Percentiles rank a stretch among this genome's conserved stretches.
phyloP scores from a whole-genome alignment of 2,888 invertebrate genomes.

The Leptinotarsa juncta region DNA sequence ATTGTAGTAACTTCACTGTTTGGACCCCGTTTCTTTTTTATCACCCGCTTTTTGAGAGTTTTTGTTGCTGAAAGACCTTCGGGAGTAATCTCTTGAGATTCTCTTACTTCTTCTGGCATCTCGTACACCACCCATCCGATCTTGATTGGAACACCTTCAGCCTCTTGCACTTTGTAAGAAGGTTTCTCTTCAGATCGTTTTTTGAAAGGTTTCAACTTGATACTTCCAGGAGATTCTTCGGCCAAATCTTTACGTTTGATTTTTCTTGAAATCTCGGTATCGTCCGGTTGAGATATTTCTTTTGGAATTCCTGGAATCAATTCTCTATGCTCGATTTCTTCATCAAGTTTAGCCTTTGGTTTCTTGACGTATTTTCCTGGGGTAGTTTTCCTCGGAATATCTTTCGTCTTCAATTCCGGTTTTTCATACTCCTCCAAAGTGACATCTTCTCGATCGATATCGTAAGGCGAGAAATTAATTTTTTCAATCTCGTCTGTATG shows the following conservation, averaged over 20 bases:
- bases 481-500: constrained; percentile 35
- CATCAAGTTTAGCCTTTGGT: constrained; percentile 50
- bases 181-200: constrained; percentile 55
- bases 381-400: constrained; percentile 51
- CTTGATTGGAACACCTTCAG: constrained; percentile 48
- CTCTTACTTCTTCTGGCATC: constrained; percentile 37
- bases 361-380: constrained; percentile 54
- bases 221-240: constrained; percentile 55
- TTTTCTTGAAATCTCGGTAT: constrained; percentile 47
- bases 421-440: constrained; percentile 3
- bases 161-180: constrained; percentile 43
- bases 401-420: constrained; percentile 19
- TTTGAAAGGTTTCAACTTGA: constrained; percentile 60
- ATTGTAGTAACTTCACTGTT: constrained; percentile 60
- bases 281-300: constrained; percentile 46
- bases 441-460: constrained; percentile 61
- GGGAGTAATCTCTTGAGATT: constrained; percentile 38
- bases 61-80: constrained; percentile 44
- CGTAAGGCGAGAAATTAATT: constrained; percentile 51
- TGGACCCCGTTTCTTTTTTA: constrained; percentile 61
- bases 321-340: constrained; percentile 48
- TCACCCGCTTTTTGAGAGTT: constrained; percentile 62
- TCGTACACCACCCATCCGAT: constrained; percentile 41
- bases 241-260: constrained; percentile 57
- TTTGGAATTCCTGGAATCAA: constrained; percentile 48